Percentiles rank a stretch among this genome's conserved stretches.
phyloP scores from a whole-genome alignment of 2,797 vertebrate genomes.

The Percopsis omiscomaycus region DNA sequence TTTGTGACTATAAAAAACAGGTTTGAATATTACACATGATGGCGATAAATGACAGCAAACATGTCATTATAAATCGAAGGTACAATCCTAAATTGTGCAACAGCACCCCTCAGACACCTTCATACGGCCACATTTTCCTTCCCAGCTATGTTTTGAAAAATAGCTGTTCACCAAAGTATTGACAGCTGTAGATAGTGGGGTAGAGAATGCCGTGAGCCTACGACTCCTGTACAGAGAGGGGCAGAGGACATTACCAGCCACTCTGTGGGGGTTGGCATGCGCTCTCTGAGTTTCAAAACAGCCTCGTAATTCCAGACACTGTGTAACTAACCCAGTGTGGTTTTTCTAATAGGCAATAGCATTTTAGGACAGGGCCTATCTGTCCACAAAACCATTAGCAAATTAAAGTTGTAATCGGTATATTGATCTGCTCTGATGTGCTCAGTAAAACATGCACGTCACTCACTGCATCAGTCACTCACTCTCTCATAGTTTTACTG shows the following conservation, averaged over 20 bases:
- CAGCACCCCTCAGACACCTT: no score
- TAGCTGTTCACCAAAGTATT: no score
- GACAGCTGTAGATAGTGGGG: no score
- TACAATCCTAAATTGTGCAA: no score
- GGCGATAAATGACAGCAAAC: neutral
- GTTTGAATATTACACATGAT: neutral
- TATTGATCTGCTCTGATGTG: constrained; percentile 53
- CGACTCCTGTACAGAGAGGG: no score
- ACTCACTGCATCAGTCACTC: constrained; percentile 4
- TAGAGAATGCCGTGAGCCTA: no score
- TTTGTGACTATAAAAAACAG: neutral
- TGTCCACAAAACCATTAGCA: constrained; percentile 51
- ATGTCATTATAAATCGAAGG: neutral
- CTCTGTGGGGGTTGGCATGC: no score
- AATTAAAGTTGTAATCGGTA: constrained; percentile 47
- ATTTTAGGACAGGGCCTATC: constrained; percentile 33
- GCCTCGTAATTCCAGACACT: no score
- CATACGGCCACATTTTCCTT: no score
- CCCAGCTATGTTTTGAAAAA: no score
- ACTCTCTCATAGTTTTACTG: neutral
- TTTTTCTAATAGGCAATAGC: constrained; percentile 17
- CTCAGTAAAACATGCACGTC: constrained; percentile 20
- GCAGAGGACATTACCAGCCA: no score
- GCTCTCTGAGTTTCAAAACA: no score
- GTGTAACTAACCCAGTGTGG: constrained; percentile 25